These are phyloP conservation scores for Odontocolon sp. DNA, from an alignment of 2,888 invertebrate species.

Conservation along the genomic window DNA sequence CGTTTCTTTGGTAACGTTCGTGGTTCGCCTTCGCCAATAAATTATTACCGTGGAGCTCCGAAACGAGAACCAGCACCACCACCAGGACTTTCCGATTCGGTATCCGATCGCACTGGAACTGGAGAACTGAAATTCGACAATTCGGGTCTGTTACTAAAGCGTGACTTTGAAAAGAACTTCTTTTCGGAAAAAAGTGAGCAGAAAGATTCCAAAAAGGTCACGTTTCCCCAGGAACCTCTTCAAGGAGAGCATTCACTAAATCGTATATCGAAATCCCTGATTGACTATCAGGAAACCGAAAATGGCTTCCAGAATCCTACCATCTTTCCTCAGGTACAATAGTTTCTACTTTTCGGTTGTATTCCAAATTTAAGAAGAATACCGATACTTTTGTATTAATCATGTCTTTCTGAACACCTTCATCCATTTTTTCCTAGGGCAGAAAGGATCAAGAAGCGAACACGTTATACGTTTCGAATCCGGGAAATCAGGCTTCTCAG, in stretches of 20 bases:
- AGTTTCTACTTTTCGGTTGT: background rate
- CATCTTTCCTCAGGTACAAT: conserved; percentile 63
- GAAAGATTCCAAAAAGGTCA: conserved; percentile 45
- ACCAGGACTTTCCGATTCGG: conserved; percentile 39
- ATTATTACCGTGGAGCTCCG: conserved; percentile 39
- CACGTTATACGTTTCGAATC: conserved; percentile 34
- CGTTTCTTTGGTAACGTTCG: conserved; percentile 84
- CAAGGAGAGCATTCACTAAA: conserved; percentile 50
- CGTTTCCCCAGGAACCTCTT: conserved; percentile 61
- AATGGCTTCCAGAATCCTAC: conserved; percentile 42
- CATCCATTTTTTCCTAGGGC: conserved; percentile 54
- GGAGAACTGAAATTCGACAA: conserved; percentile 81
- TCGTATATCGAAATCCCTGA: conserved; percentile 59
- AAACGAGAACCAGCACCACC: conserved; percentile 46
- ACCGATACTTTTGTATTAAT: background rate
- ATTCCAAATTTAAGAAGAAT: background rate
- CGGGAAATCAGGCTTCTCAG: conserved; percentile 23
- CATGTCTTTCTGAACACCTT: background rate
- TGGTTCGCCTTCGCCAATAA: conserved; percentile 17
- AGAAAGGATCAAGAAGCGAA: conserved; percentile 57
- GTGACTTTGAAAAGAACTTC: conserved; percentile 46
- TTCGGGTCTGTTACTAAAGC: conserved; percentile 15
- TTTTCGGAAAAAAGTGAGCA: conserved; percentile 34
- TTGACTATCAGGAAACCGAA: conserved; percentile 31
- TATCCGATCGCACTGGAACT: conserved; percentile 82